Evolutionary conservation across 2,113 vertebrate species (phyloP), one percentile per base, ranked within the genome.

Genomic region (Okapia johnstoni): DNA sequence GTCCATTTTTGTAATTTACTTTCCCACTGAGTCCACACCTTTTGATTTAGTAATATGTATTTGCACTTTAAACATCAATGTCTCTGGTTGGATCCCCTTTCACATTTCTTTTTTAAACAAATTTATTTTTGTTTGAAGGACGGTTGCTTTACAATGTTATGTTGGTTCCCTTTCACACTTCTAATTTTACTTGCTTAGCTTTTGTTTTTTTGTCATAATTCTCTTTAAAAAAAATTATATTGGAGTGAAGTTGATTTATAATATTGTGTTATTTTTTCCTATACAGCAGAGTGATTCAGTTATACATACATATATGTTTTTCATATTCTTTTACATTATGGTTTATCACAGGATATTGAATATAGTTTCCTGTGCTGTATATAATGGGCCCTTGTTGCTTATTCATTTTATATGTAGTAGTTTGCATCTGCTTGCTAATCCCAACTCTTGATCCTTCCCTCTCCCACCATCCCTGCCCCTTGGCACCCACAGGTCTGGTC

Each of bases 181-280:
- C 46, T 96, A 43, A 76, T 76, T 81, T 85, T 55, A 48, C 90
- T 96, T 88, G 63, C 63, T 93, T 55, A 83, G 14, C 54, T 86
- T 73, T 97, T 33, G n/a, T 87, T 93, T 77, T 88, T 84, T 77
- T 88, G 83, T 94, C 50, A 46, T 58, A 76, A 81, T 93, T 91
- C 61, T 57, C 77, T 80, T 80, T 30, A 25, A 50, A 33, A 33
- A 80, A 30, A 33, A 50, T 19, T 50, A 28, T 80, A 50, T 80
- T 50, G 0, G 9, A 79, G 16, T 50, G 19, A 50, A 50, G 46
- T 80, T 80, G 77, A 33, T 80, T 79, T 80, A 50, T 48, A 50
- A 50, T 50, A 48, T 33, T 79, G 46, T 5, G 1, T 79, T 79
- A 50, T 50, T 50, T 79, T 79, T 17, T 80, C 33, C 77, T 80